These are phyloP conservation scores for Periophthalmus modestus DNA, from an alignment of 2,113 vertebrate species.

Conservation along the genomic window DNA sequence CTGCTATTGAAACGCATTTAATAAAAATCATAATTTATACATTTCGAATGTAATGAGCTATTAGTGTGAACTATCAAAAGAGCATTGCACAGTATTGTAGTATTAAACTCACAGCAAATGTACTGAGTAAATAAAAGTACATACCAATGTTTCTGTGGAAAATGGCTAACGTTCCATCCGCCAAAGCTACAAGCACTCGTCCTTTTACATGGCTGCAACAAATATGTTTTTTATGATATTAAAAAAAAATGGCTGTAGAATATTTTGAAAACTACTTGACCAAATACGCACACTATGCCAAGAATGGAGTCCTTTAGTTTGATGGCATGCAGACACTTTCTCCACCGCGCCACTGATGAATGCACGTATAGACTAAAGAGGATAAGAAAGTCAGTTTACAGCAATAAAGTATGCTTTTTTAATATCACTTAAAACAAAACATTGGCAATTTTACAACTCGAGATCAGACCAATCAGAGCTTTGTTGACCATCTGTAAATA, in stretches of 20 bases:
- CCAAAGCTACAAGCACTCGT: constrained; percentile 91
- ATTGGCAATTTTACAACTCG: no score
- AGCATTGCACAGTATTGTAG: no score
- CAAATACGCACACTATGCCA: constrained; percentile 88
- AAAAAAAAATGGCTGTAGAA: background rate
- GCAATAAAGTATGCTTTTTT: background rate
- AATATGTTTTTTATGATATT: background rate
- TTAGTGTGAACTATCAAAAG: no score
- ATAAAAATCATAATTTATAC: no score
- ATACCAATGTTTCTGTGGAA: constrained; percentile 92
- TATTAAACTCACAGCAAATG: background rate
- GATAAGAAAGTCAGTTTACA: background rate
- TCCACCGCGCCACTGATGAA: constrained; percentile 94
- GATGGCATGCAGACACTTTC: constrained; percentile 96
- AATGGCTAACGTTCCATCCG: constrained; percentile 94
- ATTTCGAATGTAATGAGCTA: no score
- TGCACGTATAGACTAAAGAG: constrained; percentile 87
- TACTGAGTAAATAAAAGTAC: background rate
- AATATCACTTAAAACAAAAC: no score
- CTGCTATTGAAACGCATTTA: no score
- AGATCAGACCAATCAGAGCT: no score
- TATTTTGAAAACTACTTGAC: background rate
- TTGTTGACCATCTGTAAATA: no score
- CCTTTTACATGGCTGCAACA: constrained; percentile 92
- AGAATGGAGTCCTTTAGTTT: constrained; percentile 98